Evolutionary conservation across 2,888 invertebrate species (phyloP).

Genomic region (Calliopum simillimum): DNA sequence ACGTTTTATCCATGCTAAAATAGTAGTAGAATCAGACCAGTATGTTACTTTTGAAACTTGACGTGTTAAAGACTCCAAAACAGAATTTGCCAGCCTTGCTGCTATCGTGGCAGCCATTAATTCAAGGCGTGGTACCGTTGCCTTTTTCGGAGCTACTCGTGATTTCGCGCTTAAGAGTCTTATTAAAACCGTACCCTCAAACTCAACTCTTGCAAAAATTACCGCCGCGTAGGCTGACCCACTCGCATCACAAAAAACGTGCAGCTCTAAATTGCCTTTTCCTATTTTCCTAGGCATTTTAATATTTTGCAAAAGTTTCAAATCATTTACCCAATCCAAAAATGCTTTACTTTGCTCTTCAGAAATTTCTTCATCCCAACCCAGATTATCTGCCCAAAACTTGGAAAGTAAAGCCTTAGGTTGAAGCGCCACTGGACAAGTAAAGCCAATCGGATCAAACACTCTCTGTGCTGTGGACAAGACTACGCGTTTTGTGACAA

Average conservation of each 20-base stretch:
- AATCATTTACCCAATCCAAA: slow-evolving; percentile 4
- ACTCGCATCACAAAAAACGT: too few species aligned
- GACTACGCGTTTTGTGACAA: too few species aligned
- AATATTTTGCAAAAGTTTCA: too few species aligned
- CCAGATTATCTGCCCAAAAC: slow-evolving; percentile 3
- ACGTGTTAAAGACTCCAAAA: slow-evolving; percentile 1
- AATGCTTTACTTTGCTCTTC: not conserved
- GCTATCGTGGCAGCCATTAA: slow-evolving; percentile 15
- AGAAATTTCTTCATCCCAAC: slow-evolving; percentile 14
- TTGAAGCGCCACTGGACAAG: not conserved
- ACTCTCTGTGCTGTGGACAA: not conserved
- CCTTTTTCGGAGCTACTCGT: slow-evolving; percentile 2
- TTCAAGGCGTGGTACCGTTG: not conserved
- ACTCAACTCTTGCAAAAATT: too few species aligned
- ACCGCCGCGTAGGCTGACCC: too few species aligned
- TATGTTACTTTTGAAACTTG: not conserved
- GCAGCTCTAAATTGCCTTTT: too few species aligned
- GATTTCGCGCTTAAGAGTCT: slow-evolving; percentile 4
- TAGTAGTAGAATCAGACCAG: not conserved
- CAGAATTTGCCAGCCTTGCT: not conserved
- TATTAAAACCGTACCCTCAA: not conserved
- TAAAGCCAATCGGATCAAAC: not conserved
- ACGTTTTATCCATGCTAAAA: not conserved
- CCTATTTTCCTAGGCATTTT: too few species aligned
- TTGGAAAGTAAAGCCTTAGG: not conserved